Evolutionary conservation across 30 jellyfish, hydroid and myxozoan genomes (phyloP), one percentile per base, ranked within the genome.

Genomic region (Cassiopea xamachana): DNA sequence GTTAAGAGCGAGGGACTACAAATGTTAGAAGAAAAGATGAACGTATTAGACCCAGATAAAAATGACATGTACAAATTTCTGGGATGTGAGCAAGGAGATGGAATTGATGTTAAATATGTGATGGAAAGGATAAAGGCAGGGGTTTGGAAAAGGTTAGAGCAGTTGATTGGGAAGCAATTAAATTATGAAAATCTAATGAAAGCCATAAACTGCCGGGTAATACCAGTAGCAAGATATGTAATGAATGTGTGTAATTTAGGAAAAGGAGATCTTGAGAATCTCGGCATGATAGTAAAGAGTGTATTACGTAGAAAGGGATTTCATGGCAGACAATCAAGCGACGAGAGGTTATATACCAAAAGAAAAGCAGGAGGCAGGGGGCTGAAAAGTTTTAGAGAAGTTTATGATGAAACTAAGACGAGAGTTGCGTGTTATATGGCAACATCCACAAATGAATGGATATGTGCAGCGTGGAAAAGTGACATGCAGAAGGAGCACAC

Each of bases 351-450:
- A 67, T 1, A 75, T 12, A 39, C 62, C 46, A 12, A 46, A 48
- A 75, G 68, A 75, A 75, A 45, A 19, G 60, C 39, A 75, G 84
- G 84, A 2, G 84, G 84, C 1, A 46, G 72, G 0, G 84, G 84
- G 16, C 68, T 75, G 1, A 75, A 75, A 39, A 13, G 84, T 1
- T 49, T 75, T 46, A 75, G 67, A 48, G 84, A 75, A 17, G 49
- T 75, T 46, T 48, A 75, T 39, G 62, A 1, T 27, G 84, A 75
- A 27, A 27, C 39, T 27, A 27, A 75, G 51, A 46, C 62, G 45
- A 75, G 69, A 75, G 62, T 75, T 45, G 84, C 67, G 45, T 75
- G 84, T 67, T 75, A 19, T 58, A 75, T 75, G 84, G 68, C 68
- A 9, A 75, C 39, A 75, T 39, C 67, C 8, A 13, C 60, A 39